These are phyloP conservation scores for Synergus japonicus DNA, from an alignment of 2,888 invertebrate genomes.

Conservation along the genomic window DNA sequence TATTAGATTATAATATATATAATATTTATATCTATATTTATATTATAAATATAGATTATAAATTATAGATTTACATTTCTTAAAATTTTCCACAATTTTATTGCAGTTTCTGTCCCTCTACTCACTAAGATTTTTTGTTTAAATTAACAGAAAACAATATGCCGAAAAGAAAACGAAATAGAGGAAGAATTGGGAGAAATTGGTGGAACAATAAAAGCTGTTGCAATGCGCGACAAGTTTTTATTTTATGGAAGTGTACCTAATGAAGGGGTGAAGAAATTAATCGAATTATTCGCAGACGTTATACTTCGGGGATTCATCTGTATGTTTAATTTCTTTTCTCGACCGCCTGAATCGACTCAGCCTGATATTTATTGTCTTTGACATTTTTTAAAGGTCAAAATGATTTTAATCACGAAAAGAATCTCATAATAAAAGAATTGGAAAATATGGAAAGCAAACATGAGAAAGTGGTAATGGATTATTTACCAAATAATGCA, in stretches of 20 bases:
- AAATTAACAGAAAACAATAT: constrained; percentile 56
- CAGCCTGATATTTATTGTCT: too few species aligned
- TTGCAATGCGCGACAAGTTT: constrained; percentile 63
- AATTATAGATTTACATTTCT: background rate
- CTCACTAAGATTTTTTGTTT: background rate
- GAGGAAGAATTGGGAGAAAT: constrained; percentile 56
- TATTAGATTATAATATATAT: too few species aligned
- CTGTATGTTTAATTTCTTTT: constrained; percentile 54
- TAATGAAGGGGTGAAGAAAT: constrained; percentile 52
- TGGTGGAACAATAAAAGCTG: constrained; percentile 59
- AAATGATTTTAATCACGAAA: constrained; percentile 69
- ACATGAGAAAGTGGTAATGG: constrained; percentile 75
- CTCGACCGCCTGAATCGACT: too few species aligned
- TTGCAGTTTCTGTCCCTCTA: too few species aligned
- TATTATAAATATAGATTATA: background rate
- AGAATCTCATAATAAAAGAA: constrained; percentile 71
- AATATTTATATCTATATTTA: too few species aligned
- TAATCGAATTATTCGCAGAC: constrained; percentile 62
- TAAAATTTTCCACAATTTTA: too few species aligned
- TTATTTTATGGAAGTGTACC: constrained; percentile 63
- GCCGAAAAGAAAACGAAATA: constrained; percentile 54
- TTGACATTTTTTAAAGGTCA: constrained; percentile 55
- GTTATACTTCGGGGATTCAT: constrained; percentile 59
- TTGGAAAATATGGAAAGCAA: constrained; percentile 72
- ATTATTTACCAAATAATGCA: constrained; percentile 78